Evolutionary conservation across 2,888 invertebrate genomes (phyloP).

Genomic region (Tethea ocularis): DNA sequence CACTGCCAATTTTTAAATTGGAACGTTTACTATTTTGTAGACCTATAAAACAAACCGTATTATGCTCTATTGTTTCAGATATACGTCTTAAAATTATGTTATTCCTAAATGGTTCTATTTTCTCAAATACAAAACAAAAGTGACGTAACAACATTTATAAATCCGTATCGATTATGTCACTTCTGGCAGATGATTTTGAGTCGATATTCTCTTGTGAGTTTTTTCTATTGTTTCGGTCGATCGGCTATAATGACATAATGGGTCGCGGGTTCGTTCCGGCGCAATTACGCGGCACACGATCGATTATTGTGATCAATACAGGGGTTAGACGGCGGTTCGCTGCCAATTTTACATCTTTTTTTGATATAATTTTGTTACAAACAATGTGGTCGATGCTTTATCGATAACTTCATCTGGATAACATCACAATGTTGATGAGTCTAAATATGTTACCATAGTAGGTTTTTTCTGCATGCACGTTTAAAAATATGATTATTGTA

Average conservation of each 20-base stretch:
- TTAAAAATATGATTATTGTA: background rate
- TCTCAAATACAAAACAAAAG: slow-evolving; percentile 27
- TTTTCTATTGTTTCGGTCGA: slow-evolving; percentile 75
- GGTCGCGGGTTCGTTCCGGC: slow-evolving; percentile 76
- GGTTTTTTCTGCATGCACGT: background rate
- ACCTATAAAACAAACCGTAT: slow-evolving; percentile 25
- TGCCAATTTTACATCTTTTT: slow-evolving; percentile 80
- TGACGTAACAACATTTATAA: slow-evolving; percentile 30
- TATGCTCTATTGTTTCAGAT: slow-evolving; percentile 34
- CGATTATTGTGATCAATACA: slow-evolving; percentile 83
- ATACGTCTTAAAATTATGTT: slow-evolving; percentile 37
- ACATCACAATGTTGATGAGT: slow-evolving; percentile 22
- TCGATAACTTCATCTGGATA: slow-evolving; percentile 53
- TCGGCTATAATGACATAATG: slow-evolving; percentile 81
- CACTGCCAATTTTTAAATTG: slow-evolving; percentile 62
- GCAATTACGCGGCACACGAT: slow-evolving; percentile 84
- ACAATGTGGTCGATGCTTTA: slow-evolving; percentile 61
- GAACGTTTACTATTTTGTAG: slow-evolving; percentile 49
- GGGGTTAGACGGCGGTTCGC: slow-evolving; percentile 81
- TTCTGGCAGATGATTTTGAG: slow-evolving; percentile 18
- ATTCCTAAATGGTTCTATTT: slow-evolving; percentile 26
- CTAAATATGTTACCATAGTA: background rate
- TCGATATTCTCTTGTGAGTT: slow-evolving; percentile 24
- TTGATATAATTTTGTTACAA: slow-evolving; percentile 69
- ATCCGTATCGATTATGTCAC: slow-evolving; percentile 19